Conservation (phyloP, 1,140 invertebrate genomes). For the Vanessa tameamea region DNA sequence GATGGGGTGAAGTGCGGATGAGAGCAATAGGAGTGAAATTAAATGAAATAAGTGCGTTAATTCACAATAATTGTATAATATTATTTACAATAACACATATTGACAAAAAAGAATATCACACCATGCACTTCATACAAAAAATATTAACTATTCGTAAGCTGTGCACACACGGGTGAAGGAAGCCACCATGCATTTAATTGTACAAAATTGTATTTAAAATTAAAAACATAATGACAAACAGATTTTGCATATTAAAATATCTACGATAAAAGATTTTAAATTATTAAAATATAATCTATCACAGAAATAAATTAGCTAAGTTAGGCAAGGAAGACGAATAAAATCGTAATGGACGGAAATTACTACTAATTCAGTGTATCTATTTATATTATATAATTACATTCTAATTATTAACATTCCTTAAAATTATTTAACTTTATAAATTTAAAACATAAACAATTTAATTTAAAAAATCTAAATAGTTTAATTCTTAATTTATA, state of each 20-base stretch:
- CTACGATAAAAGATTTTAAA: slow-evolving; percentile 25
- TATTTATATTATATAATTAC: slow-evolving; percentile 21
- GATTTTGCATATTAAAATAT: slow-evolving; percentile 6
- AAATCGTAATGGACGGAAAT: slow-evolving; percentile 51
- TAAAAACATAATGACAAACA: slow-evolving; percentile 10
- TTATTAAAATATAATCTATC: slow-evolving; percentile 50
- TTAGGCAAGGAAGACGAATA: slow-evolving; percentile 53
- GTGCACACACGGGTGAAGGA: slow-evolving; percentile 68
- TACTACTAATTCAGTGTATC: slow-evolving; percentile 19
- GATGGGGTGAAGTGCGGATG: slow-evolving; percentile 54
- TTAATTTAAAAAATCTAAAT: slow-evolving; percentile 14
- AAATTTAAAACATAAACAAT: slow-evolving; percentile 32
- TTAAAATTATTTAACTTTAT: slow-evolving; percentile 34
- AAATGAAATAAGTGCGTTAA: slow-evolving; percentile 79
- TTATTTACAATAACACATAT: slow-evolving; percentile 75
- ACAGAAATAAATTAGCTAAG: slow-evolving; percentile 54
- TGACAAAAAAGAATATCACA: slow-evolving; percentile 71
- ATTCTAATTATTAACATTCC: slow-evolving; percentile 21
- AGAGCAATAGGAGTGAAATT: slow-evolving; percentile 63
- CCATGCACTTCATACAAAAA: slow-evolving; percentile 76
- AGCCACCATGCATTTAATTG: slow-evolving; percentile 72
- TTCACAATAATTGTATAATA: slow-evolving; percentile 74
- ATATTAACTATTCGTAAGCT: slow-evolving; percentile 66
- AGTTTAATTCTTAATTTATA: slow-evolving; percentile 19
- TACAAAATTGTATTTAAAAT: slow-evolving; percentile 45